A percentile compares a stretch with the other conserved stretches of the same genome.
Conservation (phyloP, 2,888 invertebrate genomes). For the Leptinotarsa haldemani region DNA sequence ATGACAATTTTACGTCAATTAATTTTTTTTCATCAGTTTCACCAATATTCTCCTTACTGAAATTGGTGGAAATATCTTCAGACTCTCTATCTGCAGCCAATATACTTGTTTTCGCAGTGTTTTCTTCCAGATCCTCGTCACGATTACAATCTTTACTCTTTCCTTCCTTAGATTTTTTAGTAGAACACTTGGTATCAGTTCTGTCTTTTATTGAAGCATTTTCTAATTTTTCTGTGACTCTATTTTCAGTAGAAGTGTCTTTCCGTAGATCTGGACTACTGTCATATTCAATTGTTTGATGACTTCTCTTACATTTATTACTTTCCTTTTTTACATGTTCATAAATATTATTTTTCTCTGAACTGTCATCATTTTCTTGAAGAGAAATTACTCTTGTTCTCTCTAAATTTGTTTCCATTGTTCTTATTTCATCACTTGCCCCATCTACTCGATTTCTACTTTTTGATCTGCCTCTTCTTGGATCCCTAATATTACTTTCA, state of each 20-base stretch:
- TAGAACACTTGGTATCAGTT: not conserved
- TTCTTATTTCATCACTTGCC: no score
- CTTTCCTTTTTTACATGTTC: not conserved
- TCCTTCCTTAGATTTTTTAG: not conserved
- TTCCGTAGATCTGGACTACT: no score
- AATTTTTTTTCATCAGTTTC: not conserved
- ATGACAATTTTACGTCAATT: not conserved
- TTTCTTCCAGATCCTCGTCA: not conserved
- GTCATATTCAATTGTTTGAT: not conserved
- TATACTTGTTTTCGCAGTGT: not conserved
- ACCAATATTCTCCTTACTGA: not conserved
- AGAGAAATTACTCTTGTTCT: not conserved
- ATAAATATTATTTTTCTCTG: not conserved
- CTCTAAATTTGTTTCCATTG: not conserved
- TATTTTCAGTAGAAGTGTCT: no score
- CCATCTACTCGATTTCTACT: not conserved
- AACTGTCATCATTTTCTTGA: not conserved
- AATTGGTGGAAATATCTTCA: not conserved
- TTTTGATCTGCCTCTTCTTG: not conserved
- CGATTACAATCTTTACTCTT: not conserved
- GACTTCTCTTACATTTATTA: not conserved
- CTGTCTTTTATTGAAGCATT: no score
- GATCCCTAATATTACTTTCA: not conserved
- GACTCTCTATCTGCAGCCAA: not conserved
- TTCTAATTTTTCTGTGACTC: no score